These are phyloP conservation scores for Euclidia mi DNA, from an alignment of 2,888 invertebrate species.

Conservation along the genomic window DNA sequence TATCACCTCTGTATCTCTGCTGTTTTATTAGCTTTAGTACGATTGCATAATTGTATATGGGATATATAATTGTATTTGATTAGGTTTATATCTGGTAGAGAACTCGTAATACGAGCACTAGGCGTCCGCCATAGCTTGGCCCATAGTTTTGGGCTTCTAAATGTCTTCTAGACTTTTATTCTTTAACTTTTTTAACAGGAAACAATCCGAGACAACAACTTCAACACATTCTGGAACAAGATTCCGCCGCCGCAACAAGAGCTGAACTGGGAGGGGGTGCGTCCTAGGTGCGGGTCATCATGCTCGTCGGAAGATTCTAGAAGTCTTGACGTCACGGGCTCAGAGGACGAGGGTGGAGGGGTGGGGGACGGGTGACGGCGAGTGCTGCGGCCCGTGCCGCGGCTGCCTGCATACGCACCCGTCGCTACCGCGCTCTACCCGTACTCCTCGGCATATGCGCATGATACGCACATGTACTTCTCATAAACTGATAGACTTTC, in stretches of 20 bases:
- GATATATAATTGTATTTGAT: too few relatives aligned
- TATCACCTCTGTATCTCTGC: too few relatives aligned
- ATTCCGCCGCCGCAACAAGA: constrained; percentile 79
- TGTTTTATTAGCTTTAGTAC: too few relatives aligned
- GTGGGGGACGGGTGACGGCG: constrained; percentile 84
- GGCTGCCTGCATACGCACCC: constrained; percentile 77
- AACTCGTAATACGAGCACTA: too few relatives aligned
- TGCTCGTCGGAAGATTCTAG: constrained; percentile 86
- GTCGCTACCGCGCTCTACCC: constrained; percentile 69
- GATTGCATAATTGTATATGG: too few relatives aligned
- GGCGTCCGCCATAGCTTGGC: too few relatives aligned
- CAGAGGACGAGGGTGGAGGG: constrained; percentile 85
- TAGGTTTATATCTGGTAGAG: too few relatives aligned
- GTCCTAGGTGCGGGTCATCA: constrained; percentile 75
- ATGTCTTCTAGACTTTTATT: too few relatives aligned
- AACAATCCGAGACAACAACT: constrained; percentile 77
- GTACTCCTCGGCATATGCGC: constrained; percentile 72
- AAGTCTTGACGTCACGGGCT: constrained; percentile 87
- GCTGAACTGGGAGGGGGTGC: constrained; percentile 76
- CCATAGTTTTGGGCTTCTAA: too few relatives aligned
- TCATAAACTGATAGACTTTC: constrained; percentile 64
- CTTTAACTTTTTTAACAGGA: constrained; percentile 64
- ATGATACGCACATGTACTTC: constrained; percentile 79
- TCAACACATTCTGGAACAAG: constrained; percentile 86
- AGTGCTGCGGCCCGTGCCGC: constrained; percentile 88